These are phyloP conservation scores for Amia ocellicauda DNA, from an alignment of 2,113 vertebrate species.

Conservation along the genomic window DNA sequence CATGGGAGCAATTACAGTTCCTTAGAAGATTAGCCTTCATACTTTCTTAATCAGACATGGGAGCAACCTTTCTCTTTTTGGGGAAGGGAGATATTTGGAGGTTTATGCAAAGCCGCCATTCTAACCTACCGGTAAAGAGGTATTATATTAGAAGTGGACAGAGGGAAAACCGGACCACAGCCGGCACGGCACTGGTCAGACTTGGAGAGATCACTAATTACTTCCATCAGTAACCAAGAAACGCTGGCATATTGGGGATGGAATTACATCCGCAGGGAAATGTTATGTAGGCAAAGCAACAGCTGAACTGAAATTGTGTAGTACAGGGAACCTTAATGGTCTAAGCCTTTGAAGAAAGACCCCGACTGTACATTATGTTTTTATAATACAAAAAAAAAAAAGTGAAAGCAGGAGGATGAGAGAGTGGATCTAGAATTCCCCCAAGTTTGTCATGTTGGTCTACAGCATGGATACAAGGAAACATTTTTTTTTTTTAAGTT, in stretches of 20 bases:
- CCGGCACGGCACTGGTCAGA: too few species aligned
- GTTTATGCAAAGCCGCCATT: too few species aligned
- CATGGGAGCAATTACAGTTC: not conserved
- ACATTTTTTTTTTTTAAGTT: constrained; percentile 3
- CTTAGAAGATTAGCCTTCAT: not conserved
- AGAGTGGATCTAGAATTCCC: constrained; percentile 14
- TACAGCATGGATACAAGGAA: constrained; percentile 24
- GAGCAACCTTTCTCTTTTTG: too few species aligned
- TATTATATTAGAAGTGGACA: too few species aligned
- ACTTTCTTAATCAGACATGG: not conserved
- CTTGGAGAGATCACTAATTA: too few species aligned
- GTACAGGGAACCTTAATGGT: constrained; percentile 29
- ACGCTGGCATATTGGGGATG: not conserved
- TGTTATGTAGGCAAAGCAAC: not conserved
- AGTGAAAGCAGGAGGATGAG: constrained; percentile 22
- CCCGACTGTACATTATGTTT: constrained; percentile 32
- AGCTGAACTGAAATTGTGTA: not conserved
- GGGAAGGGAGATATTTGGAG: too few species aligned
- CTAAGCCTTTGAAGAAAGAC: constrained; percentile 33
- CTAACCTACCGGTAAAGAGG: too few species aligned
- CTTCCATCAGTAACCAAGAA: too few species aligned
- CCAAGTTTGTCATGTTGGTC: constrained; percentile 12
- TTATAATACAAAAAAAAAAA: constrained; percentile 47
- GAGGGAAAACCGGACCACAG: too few species aligned
- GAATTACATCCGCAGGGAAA: not conserved